phyloP scores from a whole-genome alignment of 2,113 vertebrate species.

The Toxotes jaculatrix region DNA sequence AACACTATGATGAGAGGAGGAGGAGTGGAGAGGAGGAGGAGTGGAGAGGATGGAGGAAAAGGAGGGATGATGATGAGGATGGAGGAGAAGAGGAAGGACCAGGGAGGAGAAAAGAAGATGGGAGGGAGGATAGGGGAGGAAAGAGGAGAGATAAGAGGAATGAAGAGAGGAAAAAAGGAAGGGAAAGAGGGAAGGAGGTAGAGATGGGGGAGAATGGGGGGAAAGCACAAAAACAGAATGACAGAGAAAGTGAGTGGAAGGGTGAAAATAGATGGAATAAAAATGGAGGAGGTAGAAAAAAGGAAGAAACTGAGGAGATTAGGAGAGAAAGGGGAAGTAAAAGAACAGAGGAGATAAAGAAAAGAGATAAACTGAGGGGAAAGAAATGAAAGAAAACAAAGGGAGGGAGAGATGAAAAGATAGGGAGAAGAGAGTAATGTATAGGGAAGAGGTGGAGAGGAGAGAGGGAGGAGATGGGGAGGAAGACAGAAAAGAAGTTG shows the following conservation, averaged over 20 bases:
- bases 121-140: not conserved
- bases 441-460: not conserved
- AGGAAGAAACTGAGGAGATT: too few relatives aligned
- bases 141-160: not conserved
- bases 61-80: constrained; percentile 17
- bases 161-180: not conserved
- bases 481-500: too few relatives aligned
- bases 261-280: too few relatives aligned
- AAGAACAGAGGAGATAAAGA: too few relatives aligned
- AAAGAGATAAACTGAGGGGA: not conserved
- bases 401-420: too few relatives aligned
- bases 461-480: not conserved
- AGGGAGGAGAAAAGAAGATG: not conserved
- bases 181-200: not conserved
- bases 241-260: too few relatives aligned
- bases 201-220: not conserved
- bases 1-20: constrained; percentile 70
- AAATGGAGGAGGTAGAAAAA: too few relatives aligned
- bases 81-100: constrained; percentile 2
- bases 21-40: constrained; percentile 3
- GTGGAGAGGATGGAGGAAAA: constrained; percentile 22
- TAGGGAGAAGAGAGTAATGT: too few relatives aligned
- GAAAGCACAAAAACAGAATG: too few relatives aligned
- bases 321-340: too few relatives aligned
- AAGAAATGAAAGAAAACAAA: not conserved